Evolutionary conservation across 2,113 vertebrate species (phyloP), one percentile per base, ranked within the genome.

Genomic region (Plectropomus leopardus): DNA sequence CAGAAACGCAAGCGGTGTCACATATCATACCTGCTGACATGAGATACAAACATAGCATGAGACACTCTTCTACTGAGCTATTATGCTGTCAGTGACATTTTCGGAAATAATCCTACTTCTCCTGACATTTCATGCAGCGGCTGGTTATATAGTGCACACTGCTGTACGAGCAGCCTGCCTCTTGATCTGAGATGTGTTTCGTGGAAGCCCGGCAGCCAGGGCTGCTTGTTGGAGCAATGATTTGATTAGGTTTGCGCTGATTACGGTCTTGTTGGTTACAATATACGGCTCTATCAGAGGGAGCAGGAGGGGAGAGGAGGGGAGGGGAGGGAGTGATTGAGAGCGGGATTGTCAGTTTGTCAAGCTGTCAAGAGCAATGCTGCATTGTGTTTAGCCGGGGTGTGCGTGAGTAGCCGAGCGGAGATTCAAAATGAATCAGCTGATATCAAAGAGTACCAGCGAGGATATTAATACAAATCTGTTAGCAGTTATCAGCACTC

Each of bases 231-330:
- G 74, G 81, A 92, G 86, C 73, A 77, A 83, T 81, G 88, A 86
- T 86, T 88, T 87, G 85, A 93, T 91, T 90, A 87, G 86, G 78
- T 82, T 51, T 78, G 80, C 74, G 30, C 81, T 92, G 90, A 92
- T 94, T 92, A 91, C 82, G 55, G 90, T 79, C 91, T 88, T 72
- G 89, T 91, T 92, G 91, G 87, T 86, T 86, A 92, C 86, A 75
- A 87, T 84, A 81, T 77, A 90, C 64, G 63, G 74, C 85, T 86
- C 82, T 61, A 83, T 83, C 57, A 76, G 76, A 60, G 78, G 57
- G 82, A 57, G 77, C 68, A 19, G 15, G 54, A 26, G 40, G 66
- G n/a, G n/a, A n/a, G n/a, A n/a, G n/a, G 78, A 55, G 74, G 48
- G 36, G 70, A 45, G 63, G 68, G 59, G 82, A 14, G 51, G 42